Conservation (phyloP, 2,113 vertebrate species). For the Puffinus mauretanicus region DNA sequence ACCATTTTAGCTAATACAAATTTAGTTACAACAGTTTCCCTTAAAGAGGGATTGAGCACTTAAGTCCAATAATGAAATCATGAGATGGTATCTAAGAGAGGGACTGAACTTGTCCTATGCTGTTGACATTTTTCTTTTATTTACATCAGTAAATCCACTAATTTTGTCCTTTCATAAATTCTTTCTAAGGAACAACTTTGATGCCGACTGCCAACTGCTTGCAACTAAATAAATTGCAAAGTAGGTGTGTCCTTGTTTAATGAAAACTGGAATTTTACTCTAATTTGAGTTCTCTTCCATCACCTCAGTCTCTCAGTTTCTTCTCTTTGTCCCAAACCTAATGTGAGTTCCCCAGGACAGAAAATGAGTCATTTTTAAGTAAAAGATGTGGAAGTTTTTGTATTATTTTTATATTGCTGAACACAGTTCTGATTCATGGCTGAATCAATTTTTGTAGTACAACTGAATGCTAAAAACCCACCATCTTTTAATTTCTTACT, state of each 20-base stretch:
- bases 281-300: background rate
- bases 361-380: background rate
- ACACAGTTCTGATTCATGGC: background rate
- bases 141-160: background rate
- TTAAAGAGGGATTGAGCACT: background rate
- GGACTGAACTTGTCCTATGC: background rate
- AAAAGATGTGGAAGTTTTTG: background rate
- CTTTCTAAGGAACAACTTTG: background rate
- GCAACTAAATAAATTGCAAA: background rate
- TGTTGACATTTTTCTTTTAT: background rate
- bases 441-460: background rate
- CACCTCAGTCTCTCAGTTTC: background rate
- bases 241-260: background rate
- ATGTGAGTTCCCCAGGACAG: background rate
- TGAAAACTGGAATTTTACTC: background rate
- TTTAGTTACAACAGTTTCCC: background rate
- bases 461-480: background rate
- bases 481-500: background rate
- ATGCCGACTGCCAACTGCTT: background rate
- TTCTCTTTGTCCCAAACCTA: background rate
- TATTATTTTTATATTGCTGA: background rate
- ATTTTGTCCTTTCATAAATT: background rate
- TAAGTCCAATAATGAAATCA: background rate
- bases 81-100: background rate
- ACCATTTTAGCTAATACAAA: background rate